Percentiles rank a stretch among this genome's conserved stretches.
Evolutionary conservation across 2,888 invertebrate genomes (phyloP).

Genomic region (Melanophora roralis): DNA sequence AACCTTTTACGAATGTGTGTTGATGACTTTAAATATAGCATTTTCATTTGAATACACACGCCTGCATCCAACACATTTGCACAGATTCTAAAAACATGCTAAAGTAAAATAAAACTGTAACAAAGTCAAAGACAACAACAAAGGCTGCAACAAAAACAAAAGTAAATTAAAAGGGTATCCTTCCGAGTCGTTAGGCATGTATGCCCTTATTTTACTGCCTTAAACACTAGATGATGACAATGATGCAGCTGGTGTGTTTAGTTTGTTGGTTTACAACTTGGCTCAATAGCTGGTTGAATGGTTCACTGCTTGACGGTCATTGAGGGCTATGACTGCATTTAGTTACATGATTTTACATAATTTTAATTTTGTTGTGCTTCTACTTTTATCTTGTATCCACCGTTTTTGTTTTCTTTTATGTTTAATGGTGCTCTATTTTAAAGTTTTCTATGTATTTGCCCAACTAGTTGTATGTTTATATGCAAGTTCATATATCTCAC

Average conservation of each 20-base stretch:
- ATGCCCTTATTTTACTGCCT: slow-evolving; percentile 53
- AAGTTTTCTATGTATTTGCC: slow-evolving; percentile 13
- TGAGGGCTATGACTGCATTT: slow-evolving; percentile 43
- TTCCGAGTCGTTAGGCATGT: slow-evolving; percentile 53
- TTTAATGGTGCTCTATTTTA: slow-evolving; percentile 2
- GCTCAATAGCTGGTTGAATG: slow-evolving; percentile 37
- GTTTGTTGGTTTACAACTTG: slow-evolving; percentile 30
- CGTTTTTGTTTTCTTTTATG: slow-evolving; percentile 7
- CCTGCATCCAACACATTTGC: background rate
- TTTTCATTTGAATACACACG: background rate
- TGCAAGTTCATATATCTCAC: slow-evolving; percentile 34
- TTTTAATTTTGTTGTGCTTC: slow-evolving; percentile 33
- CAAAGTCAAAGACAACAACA: slow-evolving; percentile 12
- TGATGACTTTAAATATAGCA: background rate
- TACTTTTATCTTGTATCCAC: slow-evolving; percentile 17
- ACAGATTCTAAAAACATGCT: slow-evolving; percentile 18
- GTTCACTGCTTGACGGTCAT: slow-evolving; percentile 19
- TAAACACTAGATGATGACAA: slow-evolving; percentile 52
- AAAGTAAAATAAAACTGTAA: slow-evolving; percentile 15
- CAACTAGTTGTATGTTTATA: slow-evolving; percentile 28
- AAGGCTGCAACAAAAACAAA: slow-evolving; percentile 37
- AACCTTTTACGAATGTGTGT: background rate
- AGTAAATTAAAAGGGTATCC: slow-evolving; percentile 55
- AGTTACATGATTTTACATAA: slow-evolving; percentile 49
- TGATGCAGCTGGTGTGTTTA: slow-evolving; percentile 44